Evolutionary conservation across 1,140 invertebrate species (phyloP).

Genomic region (Andrena cerasifolii): DNA sequence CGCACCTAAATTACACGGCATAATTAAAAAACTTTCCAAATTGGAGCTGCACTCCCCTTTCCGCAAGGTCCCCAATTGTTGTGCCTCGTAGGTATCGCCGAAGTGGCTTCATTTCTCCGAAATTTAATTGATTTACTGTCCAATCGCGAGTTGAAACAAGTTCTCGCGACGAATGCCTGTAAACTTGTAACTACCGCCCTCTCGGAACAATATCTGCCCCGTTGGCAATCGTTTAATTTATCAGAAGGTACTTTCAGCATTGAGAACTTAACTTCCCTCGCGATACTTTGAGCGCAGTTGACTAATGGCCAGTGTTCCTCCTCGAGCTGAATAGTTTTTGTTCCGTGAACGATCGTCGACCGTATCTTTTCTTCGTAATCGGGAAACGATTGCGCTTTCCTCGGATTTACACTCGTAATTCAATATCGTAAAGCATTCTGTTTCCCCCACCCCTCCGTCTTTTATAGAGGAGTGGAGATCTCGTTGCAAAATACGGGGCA

Average conservation of each 20-base stretch:
- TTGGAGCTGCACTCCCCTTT: too few species aligned
- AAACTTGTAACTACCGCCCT: not conserved
- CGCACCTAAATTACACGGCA: too few species aligned
- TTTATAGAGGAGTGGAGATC: not conserved
- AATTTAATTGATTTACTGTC: too few species aligned
- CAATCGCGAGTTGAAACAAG: not conserved
- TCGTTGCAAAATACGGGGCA: too few species aligned
- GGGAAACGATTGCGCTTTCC: not conserved
- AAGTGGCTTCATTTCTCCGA: too few species aligned
- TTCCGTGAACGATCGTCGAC: not conserved
- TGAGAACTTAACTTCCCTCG: not conserved
- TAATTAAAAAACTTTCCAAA: too few species aligned
- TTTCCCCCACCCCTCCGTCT: not conserved
- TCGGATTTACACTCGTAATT: not conserved
- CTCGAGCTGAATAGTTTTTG: not conserved
- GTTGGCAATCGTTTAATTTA: not conserved
- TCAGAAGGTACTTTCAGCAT: not conserved
- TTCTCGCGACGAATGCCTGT: not conserved
- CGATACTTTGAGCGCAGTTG: constrained; percentile 2
- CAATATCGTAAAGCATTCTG: not conserved
- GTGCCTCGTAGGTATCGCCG: too few species aligned
- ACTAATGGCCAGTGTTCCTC: not conserved
- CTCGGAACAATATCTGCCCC: not conserved
- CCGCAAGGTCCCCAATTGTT: too few species aligned
- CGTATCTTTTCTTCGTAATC: not conserved